Base-by-base conservation (phyloP, 1,140 invertebrate species). In the Pogonomyrmex californicus region DNA sequence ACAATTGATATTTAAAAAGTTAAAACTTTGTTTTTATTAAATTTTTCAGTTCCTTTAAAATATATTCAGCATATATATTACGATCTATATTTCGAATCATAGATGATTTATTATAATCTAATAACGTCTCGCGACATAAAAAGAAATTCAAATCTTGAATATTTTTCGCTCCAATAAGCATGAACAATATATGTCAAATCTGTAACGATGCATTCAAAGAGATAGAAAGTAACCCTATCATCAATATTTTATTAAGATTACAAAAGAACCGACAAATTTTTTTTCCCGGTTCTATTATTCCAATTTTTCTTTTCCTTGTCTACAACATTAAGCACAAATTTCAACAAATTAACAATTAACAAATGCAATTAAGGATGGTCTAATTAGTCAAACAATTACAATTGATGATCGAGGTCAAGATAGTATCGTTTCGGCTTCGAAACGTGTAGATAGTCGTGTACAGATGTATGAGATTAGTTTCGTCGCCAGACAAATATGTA, bases 91-190 rank as follows among this genome's bases (percentile, higher is more conserved):
- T 23, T 65, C 30, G 12, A 63, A n/a, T 66, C 49, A 44, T 4
- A 6, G 7, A 38, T 78, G 2, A 51, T 14, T 65, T 12, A 33
- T 10, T 14, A 33, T 38, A 70, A 81, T 70, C 1, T 51, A 70
- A 70, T 70, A 70, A 51, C 6, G n/a, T 38, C 47, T 79, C 10
- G 17, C 49, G 58, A 17, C 30, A 63, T 44, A n/a, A 68, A 68
- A 44, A 54, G 36, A 56, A 70, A 81, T 81, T 81, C 9, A 38
- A 44, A 70, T 81, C 49, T 70, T 44, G 58, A 63, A 81, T 81
- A 54, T 70, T 81, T 81, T 4, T 56, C 38, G 78, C 38, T 56
- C 23, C 66, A 71, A 33, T 56, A 81, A 56, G 4, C 38, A 70
- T 5, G 5, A 54, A 58, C 51, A 66, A 79, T 63, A 49, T 66